Conservation (phyloP, 1,140 invertebrate genomes). For the Archivesica marissinica region DNA sequence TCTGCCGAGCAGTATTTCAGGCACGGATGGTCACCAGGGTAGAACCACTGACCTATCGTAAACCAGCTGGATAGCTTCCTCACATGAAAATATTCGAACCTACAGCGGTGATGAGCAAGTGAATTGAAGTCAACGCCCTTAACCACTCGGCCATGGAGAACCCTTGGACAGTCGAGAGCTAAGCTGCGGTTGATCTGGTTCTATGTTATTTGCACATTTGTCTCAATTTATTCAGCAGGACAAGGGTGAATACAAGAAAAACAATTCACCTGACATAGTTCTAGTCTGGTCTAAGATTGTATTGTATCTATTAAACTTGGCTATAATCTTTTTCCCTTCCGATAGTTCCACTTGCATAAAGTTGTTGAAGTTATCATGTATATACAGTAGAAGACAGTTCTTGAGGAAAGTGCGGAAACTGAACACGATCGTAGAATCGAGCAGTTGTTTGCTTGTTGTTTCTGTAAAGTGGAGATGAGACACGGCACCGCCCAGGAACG, state of each 20-base stretch:
- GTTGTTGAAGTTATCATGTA: conserved; percentile 96
- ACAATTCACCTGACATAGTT: conserved; percentile 50
- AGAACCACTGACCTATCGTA: too few relatives aligned
- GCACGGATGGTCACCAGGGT: too few relatives aligned
- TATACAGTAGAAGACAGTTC: conserved; percentile 92
- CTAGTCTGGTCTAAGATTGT: conserved; percentile 68
- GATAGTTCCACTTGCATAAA: conserved; percentile 95
- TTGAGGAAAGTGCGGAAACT: conserved; percentile 93
- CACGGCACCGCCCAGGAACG: conserved; percentile 90
- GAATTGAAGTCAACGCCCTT: too few relatives aligned
- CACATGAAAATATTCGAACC: too few relatives aligned
- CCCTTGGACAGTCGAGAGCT: too few relatives aligned
- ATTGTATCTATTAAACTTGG: conserved; percentile 73
- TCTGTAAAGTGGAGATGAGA: conserved; percentile 89
- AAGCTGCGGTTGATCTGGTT: too few relatives aligned
- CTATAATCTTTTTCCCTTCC: conserved; percentile 85
- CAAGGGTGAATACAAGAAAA: neutral
- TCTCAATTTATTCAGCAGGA: too few relatives aligned
- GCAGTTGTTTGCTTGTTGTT: conserved; percentile 89
- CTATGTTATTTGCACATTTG: too few relatives aligned
- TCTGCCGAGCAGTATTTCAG: too few relatives aligned
- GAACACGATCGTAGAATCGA: conserved; percentile 91
- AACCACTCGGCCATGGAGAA: too few relatives aligned
- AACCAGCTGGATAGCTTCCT: too few relatives aligned
- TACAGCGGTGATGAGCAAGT: too few relatives aligned